phyloP scores from a whole-genome alignment of 2,888 invertebrate species.

The Apamea monoglypha region DNA sequence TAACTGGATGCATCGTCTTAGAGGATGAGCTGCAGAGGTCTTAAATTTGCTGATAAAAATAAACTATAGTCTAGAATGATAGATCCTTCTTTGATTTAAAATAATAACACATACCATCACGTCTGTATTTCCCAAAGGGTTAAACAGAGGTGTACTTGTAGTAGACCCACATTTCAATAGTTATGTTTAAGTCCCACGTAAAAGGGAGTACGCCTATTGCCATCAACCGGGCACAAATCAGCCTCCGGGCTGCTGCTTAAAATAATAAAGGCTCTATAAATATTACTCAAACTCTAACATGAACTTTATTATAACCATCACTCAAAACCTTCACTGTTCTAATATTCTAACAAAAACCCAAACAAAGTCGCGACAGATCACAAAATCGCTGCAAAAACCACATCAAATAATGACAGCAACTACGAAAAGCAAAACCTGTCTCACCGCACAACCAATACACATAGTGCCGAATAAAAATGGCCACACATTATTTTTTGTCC shows the following conservation, averaged over 20 bases:
- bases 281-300: not conserved
- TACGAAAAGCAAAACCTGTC: conserved; percentile 70
- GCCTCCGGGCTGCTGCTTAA: not conserved
- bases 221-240: not conserved
- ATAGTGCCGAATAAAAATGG: conserved; percentile 78
- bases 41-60: not conserved
- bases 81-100: not conserved
- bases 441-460: conserved; percentile 70
- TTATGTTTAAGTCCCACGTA: not conserved
- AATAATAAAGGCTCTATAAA: not conserved
- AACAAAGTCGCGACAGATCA: conserved; percentile 3
- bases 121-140: not conserved
- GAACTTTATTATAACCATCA: not conserved
- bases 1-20: not conserved
- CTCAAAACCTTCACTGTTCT: not conserved
- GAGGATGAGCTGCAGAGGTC: not conserved
- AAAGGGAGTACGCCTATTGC: not conserved
- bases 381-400: conserved; percentile 37
- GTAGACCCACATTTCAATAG: not conserved
- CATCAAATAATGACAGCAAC: conserved; percentile 67
- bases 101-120: not conserved
- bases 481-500: conserved; percentile 77
- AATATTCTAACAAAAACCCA: not conserved
- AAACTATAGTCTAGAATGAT: too few species aligned
- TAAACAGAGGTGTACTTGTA: not conserved